phyloP scores from a whole-genome alignment of 2,888 invertebrate genomes.

The Liposcelis brunnea region DNA sequence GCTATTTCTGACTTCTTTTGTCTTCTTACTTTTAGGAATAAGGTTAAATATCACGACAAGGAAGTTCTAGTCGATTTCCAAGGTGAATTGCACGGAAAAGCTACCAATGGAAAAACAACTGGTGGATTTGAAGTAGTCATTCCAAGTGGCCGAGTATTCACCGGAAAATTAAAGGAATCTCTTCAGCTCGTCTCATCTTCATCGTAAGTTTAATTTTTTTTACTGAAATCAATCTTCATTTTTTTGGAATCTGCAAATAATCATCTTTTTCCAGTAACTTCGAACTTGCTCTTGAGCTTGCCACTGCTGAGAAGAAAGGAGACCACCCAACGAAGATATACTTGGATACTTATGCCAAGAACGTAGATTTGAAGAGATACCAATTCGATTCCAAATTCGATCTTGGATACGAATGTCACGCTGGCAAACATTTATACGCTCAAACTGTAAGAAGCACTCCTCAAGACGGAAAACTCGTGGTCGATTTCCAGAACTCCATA shows the following conservation, averaged over 20 bases:
- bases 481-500: constrained; percentile 14
- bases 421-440: background rate
- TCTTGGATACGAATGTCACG: background rate
- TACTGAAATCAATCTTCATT: no score
- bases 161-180: constrained; percentile 25
- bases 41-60: constrained; percentile 30
- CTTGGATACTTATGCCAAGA: background rate
- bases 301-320: constrained; percentile 13
- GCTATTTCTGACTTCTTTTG: constrained; percentile 23
- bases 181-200: constrained; percentile 14
- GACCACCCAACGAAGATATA: constrained; percentile 11
- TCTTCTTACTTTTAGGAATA: constrained; percentile 26
- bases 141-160: constrained; percentile 31
- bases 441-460: constrained; percentile 1
- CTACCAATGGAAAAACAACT: constrained; percentile 28
- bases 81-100: constrained; percentile 28
- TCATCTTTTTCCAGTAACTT: constrained; percentile 19
- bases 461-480: background rate
- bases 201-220: constrained; percentile 1
- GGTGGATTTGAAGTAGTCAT: constrained; percentile 33
- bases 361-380: constrained; percentile 1
- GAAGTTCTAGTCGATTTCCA: constrained; percentile 31
- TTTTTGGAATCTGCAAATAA: no score
- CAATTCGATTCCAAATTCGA: constrained; percentile 8
- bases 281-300: constrained; percentile 16